Base-by-base conservation (phyloP, 2,888 invertebrate genomes). In the Chymomyza fuscimana region DNA sequence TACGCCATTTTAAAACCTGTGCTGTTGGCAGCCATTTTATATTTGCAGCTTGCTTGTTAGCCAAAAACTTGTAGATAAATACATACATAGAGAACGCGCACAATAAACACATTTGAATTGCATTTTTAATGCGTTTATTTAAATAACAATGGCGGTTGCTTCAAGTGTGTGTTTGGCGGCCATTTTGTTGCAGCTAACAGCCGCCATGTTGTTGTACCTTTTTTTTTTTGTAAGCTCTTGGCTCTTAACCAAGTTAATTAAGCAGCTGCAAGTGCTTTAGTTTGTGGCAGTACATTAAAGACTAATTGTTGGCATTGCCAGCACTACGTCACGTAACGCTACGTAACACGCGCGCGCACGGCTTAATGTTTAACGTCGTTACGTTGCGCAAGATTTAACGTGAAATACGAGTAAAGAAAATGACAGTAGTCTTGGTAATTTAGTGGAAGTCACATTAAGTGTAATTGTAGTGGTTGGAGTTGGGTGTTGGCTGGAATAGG, bases 231-330 rank as follows among this genome's bases (percentile, higher is more conserved):
- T 36, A 64, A 15, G 15, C 32, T 32, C 19, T 36, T 62, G 62
- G 62, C 62, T 22, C 19, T 22, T 19, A 58, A 15, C 16, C 60
- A 76, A 69, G 66, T 76, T 84, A 84, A 84, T 84, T 84, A 85
- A 84, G 87, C 79, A 84, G 87, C 79, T 84, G 87, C 86, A 79
- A 87, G 80, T 85, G 86, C 78, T 69, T 63, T 22, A 72, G 19
- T 12, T 54, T 51, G 68, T 64, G 16, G 76, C 77, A 72, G 70
- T 75, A 69, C 74, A 80, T 82, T 77, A 82, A 79, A 85, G 79
- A 67, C 76, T 84, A 87, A 87, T 87, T 85, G 81, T 82, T 65
- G 73, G 65, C 64, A 29, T 16, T 54, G 50, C 46, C 60, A 19
- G 9, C 7, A 40, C 70, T 69, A 54, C 58, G 64, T 70, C 62